Evolutionary conservation across 2,888 invertebrate species (phyloP), one percentile per base, ranked within the genome.

Genomic region (Zygogramma bicolorata): DNA sequence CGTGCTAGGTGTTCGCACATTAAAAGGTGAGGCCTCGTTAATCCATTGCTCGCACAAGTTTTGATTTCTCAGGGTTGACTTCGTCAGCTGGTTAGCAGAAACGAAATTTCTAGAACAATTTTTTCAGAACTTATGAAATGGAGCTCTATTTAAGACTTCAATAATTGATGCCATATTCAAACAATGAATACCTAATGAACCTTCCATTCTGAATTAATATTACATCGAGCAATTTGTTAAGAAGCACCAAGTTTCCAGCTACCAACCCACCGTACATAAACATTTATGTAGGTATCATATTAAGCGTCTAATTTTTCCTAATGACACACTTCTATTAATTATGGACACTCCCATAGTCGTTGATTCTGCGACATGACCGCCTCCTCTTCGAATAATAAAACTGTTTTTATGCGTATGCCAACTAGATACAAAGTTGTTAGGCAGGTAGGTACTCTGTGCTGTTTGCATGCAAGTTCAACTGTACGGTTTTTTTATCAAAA

Each of bases 231-330:
- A 53, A 27, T 53, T 27, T 25, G 22, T 53, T 2, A 53, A 53
- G 53, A 53, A 13, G 53, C 53, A 15, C 7, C 27, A 53, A 53
- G 25, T 25, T 53, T 53, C n/a, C 13, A 27, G 53, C 25, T 53
- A 53, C 53, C 53, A 25, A 27, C 27, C 53, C 53, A 53, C 53
- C n/a, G 53, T 27, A 27, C 53, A 53, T 25, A 25, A 13, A 13
- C 53, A n/a, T 53, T 53, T 27, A 53, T 53, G 53, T 53, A 53
- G 53, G 53, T 53, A 53, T 40, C 62, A 46, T 38, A 68, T 68
- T 72, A 68, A 68, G 61, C 73, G 57, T 66, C 69, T 61, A 69
- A 73, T 73, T 66, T 73, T 73, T 73, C 62, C 57, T 73, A 73
- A 69, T 69, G 73, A 73, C 69, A 69, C 40, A 49, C 46, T 73